Conservation (phyloP, 1,140 invertebrate species). For the Drosophila tsacasi region DNA sequence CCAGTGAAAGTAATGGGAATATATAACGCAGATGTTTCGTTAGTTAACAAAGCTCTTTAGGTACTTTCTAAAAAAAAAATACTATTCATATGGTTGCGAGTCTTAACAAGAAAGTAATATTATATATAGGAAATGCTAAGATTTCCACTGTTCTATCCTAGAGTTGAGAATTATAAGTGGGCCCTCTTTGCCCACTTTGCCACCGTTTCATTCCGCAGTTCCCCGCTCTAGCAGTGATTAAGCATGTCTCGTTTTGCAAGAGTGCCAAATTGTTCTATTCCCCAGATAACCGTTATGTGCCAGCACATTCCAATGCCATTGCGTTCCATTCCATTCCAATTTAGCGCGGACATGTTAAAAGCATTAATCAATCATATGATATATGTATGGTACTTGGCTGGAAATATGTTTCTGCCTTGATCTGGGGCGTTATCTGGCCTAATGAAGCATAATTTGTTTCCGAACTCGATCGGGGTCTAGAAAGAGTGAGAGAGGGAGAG, state of each 20-base stretch:
- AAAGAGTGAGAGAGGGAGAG: background rate
- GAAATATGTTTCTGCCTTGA: conserved; percentile 57
- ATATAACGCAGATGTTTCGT: background rate
- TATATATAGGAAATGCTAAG: background rate
- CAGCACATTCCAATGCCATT: conserved; percentile 33
- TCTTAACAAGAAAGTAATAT: background rate
- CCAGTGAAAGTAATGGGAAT: conserved; percentile 15
- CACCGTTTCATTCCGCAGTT: background rate
- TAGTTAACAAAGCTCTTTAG: background rate
- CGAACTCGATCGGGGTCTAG: conserved; percentile 7
- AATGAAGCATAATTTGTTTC: conserved; percentile 83
- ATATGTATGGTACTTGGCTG: conserved; percentile 16
- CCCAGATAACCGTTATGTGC: conserved; percentile 26
- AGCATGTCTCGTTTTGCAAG: background rate
- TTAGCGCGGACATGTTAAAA: conserved; percentile 49
- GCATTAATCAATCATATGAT: conserved; percentile 79
- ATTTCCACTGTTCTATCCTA: background rate
- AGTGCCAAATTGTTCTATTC: conserved; percentile 16
- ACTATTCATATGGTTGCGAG: background rate
- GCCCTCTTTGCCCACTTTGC: background rate
- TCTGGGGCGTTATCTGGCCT: conserved; percentile 81
- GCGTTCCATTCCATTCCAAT: conserved; percentile 43
- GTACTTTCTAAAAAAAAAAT: background rate
- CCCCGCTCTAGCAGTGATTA: background rate
- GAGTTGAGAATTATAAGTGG: background rate